Evolutionary conservation across 2,888 invertebrate genomes (phyloP).

Genomic region (Lepidonotus clava): DNA sequence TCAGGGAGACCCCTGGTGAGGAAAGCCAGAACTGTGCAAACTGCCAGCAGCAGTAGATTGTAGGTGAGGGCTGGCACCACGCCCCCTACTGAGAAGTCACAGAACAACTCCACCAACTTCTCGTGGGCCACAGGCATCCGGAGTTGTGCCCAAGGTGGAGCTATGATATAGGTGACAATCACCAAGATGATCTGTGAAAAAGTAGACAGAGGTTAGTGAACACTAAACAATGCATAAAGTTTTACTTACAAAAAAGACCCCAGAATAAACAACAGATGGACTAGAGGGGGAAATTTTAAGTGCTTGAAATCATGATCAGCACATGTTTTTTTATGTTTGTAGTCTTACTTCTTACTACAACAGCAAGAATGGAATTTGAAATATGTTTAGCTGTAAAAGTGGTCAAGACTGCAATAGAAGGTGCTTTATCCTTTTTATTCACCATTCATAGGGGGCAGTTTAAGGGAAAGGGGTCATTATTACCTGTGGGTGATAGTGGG

Average conservation of each 20-base stretch:
- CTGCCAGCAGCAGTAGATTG: slow-evolving; percentile 70
- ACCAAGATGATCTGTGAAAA: slow-evolving; percentile 34
- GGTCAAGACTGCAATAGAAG: too few species aligned
- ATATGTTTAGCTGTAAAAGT: too few species aligned
- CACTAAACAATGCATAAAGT: too few species aligned
- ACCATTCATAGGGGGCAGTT: too few species aligned
- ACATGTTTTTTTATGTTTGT: background rate
- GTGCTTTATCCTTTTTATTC: too few species aligned
- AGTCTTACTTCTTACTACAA: background rate
- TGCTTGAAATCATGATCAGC: background rate
- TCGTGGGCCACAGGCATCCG: slow-evolving; percentile 68
- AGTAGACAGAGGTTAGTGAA: background rate
- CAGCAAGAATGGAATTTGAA: background rate
- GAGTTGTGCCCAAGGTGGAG: slow-evolving; percentile 26
- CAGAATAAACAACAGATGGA: background rate
- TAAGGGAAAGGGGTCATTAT: too few species aligned
- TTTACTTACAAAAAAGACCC: background rate
- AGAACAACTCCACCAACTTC: slow-evolving; percentile 69
- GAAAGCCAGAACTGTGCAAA: slow-evolving; percentile 11
- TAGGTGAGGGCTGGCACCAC: slow-evolving; percentile 67
- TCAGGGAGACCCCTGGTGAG: slow-evolving; percentile 31
- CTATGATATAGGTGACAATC: background rate
- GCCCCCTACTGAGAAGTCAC: slow-evolving; percentile 67
- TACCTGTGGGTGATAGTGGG: too few species aligned
- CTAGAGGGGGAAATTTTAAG: too few species aligned